Evolutionary conservation across 2,888 invertebrate genomes (phyloP).

Genomic region (Helicoverpa assulta): DNA sequence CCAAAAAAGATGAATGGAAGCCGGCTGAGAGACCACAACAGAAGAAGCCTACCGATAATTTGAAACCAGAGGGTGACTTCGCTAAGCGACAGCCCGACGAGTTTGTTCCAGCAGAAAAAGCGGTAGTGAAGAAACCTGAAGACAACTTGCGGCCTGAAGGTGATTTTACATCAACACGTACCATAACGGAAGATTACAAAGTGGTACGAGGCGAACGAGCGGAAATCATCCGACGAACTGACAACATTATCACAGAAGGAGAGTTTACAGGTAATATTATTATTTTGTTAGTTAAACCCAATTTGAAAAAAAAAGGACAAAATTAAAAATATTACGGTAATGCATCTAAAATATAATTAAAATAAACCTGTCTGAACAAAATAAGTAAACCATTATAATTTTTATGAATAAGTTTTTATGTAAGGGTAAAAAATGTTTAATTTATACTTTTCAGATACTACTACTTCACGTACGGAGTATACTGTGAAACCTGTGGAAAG

Average conservation of each 20-base stretch:
- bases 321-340: too few species aligned
- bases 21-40: conserved; percentile 83
- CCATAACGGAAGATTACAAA: conserved; percentile 89
- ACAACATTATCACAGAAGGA: conserved; percentile 92
- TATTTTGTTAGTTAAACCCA: neutral
- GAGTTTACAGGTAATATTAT: conserved; percentile 91
- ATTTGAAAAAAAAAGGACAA: too few species aligned
- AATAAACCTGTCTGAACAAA: too few species aligned
- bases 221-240: conserved; percentile 91
- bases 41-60: conserved; percentile 88
- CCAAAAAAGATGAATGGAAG: conserved; percentile 80
- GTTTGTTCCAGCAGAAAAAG: conserved; percentile 83
- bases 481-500: conserved; percentile 92
- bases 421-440: neutral
- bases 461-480: conserved; percentile 92
- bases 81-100: conserved; percentile 77
- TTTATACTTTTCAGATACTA: conserved; percentile 89
- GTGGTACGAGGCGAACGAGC: conserved; percentile 91
- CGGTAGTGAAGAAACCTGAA: conserved; percentile 65
- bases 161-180: conserved; percentile 89
- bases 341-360: too few species aligned
- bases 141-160: conserved; percentile 83
- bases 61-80: conserved; percentile 89
- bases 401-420: neutral
- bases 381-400: too few species aligned